A percentile compares a stretch with the other conserved stretches of the same genome.
These are phyloP conservation scores for Patiria pectinifera DNA, from an alignment of 53 echinoderm and acorn worm genomes.

Conservation along the genomic window DNA sequence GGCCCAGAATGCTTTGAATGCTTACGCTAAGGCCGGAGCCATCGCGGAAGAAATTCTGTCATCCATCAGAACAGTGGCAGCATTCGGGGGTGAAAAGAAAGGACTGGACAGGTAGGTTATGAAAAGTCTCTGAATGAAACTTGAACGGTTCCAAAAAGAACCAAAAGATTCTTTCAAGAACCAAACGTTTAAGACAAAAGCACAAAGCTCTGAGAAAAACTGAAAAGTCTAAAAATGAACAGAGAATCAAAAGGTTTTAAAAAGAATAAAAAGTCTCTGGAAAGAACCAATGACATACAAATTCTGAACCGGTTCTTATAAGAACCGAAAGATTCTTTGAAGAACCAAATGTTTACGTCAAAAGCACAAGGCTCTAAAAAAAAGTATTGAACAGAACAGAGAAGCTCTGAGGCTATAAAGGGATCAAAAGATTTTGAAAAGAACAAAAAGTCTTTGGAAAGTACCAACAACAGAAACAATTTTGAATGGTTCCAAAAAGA, in stretches of 20 bases:
- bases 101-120: conserved; percentile 77
- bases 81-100: conserved; percentile 94
- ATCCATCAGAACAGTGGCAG: conserved; percentile 85
- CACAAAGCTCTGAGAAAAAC: neutral
- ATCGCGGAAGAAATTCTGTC: conserved; percentile 93
- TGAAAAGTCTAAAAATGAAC: neutral
- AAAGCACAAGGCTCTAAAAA: neutral
- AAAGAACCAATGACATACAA: neutral
- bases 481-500: no score
- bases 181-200: neutral
- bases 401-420: no score
- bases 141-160: neutral
- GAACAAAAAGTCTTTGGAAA: neutral
- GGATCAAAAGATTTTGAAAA: neutral
- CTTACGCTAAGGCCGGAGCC: conserved; percentile 91
- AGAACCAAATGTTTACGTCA: neutral
- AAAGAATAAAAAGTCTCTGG: neutral
- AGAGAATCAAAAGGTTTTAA: neutral
- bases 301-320: no score
- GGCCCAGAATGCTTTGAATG: conserved; percentile 72
- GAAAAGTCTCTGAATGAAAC: neutral
- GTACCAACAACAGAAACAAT: neutral
- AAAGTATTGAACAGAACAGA: neutral
- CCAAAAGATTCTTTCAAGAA: neutral
- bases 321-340: neutral